Conservation (phyloP, 2,888 invertebrate species). For the Furcula furcula region DNA sequence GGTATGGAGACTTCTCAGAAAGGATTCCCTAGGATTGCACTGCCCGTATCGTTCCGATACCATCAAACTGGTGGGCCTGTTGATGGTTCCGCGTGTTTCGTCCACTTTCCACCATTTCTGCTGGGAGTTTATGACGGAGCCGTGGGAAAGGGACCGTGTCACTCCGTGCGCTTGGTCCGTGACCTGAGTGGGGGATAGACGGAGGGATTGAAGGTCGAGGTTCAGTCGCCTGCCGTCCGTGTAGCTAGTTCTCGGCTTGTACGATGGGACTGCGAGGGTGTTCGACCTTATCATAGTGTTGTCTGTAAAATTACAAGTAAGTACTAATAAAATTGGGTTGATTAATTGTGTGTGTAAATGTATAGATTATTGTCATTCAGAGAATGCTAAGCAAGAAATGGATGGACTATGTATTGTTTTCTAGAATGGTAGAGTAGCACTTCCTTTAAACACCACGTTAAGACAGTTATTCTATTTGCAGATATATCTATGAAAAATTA, state of each 20-base stretch:
- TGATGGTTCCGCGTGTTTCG: conserved; percentile 68
- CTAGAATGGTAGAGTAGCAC: too few species aligned
- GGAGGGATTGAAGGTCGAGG: conserved; percentile 62
- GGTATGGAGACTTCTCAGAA: conserved; percentile 68
- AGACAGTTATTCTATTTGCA: too few species aligned
- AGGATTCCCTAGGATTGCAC: conserved; percentile 63
- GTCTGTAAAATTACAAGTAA: conserved; percentile 48
- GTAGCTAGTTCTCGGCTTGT: conserved; percentile 67
- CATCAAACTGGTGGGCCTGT: conserved; percentile 81
- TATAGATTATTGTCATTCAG: too few species aligned
- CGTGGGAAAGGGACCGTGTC: conserved; percentile 84
- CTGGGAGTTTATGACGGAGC: conserved; percentile 81
- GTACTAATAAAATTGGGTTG: too few species aligned
- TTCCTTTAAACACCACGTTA: too few species aligned
- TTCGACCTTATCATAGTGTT: conserved; percentile 78
- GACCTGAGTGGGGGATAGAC: conserved; percentile 65
- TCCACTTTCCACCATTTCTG: conserved; percentile 77
- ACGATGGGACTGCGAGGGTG: conserved; percentile 75
- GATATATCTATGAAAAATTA: conserved; percentile 22
- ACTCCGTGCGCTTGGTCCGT: conserved; percentile 69
- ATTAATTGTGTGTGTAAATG: too few species aligned
- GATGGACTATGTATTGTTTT: too few species aligned
- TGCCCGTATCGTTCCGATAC: conserved; percentile 78
- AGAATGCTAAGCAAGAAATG: too few species aligned
- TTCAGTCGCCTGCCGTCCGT: conserved; percentile 61